Conservation (phyloP, 2,797 vertebrate species). For the Mustela erminea region DNA sequence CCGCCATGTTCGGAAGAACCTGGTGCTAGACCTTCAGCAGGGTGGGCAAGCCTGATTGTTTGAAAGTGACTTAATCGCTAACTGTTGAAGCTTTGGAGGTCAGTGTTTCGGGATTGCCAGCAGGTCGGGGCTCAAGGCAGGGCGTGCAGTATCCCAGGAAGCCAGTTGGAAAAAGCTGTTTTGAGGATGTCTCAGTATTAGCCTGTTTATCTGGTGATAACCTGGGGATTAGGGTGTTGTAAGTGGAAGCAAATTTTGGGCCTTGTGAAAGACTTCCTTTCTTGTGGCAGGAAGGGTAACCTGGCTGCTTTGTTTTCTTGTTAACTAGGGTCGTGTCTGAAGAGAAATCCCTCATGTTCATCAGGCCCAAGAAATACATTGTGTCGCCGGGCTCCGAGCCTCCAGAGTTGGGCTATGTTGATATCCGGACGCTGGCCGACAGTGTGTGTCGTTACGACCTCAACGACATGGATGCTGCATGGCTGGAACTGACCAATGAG, state of each 20-base stretch:
- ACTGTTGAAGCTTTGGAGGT: background rate
- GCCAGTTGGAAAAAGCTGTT: background rate
- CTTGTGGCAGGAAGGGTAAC: background rate
- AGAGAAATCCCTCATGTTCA: slow-evolving; percentile 93
- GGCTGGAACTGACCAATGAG: slow-evolving; percentile 95
- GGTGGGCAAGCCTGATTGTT: background rate
- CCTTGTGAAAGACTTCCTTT: background rate
- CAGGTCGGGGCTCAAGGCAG: background rate
- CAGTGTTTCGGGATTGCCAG: background rate
- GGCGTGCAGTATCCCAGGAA: background rate
- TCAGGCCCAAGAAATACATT: slow-evolving; percentile 95
- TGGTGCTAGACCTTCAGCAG: background rate
- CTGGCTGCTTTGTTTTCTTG: background rate
- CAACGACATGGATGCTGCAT: slow-evolving; percentile 94
- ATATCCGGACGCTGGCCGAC: slow-evolving; percentile 94
- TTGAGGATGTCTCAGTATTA: background rate
- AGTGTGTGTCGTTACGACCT: slow-evolving; percentile 96
- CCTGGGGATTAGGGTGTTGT: background rate
- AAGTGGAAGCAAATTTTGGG: background rate
- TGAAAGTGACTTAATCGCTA: background rate
- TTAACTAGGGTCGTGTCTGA: slow-evolving; percentile 90
- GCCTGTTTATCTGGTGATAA: background rate
- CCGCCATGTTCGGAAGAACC: background rate
- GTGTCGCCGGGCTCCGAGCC: slow-evolving; percentile 92
- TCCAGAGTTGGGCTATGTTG: slow-evolving; percentile 94